phyloP scores from a whole-genome alignment of 2,888 invertebrate genomes.

The Lucinisca nassula region DNA sequence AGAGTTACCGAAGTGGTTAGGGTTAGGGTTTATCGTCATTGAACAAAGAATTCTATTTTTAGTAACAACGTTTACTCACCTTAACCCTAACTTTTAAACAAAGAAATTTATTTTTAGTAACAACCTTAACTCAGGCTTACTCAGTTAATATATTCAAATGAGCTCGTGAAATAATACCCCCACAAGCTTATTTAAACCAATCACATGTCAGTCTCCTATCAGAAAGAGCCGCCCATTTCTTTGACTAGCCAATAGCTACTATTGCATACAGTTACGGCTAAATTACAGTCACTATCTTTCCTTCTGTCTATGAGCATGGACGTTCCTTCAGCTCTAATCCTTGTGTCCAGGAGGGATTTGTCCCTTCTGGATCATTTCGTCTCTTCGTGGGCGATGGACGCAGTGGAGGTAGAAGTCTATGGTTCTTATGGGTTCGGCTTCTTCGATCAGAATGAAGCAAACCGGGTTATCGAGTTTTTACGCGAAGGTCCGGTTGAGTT shows the following conservation, averaged over 20 bases:
- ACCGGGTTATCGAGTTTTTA: slow-evolving; percentile 1
- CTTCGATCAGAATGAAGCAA: not conserved
- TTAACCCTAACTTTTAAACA: no score
- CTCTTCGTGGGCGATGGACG: not conserved
- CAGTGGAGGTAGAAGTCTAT: not conserved
- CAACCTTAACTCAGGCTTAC: not conserved
- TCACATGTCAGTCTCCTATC: not conserved
- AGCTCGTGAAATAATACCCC: not conserved
- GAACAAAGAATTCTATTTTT: no score
- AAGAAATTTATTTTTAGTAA: not conserved
- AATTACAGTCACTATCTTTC: not conserved
- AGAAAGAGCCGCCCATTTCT: not conserved
- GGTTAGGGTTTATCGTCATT: not conserved
- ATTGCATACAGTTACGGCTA: no score
- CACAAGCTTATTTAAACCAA: not conserved
- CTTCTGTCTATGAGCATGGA: slow-evolving; percentile 6
- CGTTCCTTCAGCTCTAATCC: slow-evolving; percentile 9
- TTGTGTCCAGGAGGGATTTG: slow-evolving; percentile 2
- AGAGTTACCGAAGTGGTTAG: not conserved
- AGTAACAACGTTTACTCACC: no score
- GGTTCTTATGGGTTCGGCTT: not conserved
- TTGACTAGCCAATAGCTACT: no score
- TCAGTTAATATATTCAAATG: not conserved
- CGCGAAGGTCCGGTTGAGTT: not conserved
- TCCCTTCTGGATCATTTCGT: not conserved